Conservation (phyloP, 1,140 invertebrate genomes). For the Panulirus ornatus region DNA sequence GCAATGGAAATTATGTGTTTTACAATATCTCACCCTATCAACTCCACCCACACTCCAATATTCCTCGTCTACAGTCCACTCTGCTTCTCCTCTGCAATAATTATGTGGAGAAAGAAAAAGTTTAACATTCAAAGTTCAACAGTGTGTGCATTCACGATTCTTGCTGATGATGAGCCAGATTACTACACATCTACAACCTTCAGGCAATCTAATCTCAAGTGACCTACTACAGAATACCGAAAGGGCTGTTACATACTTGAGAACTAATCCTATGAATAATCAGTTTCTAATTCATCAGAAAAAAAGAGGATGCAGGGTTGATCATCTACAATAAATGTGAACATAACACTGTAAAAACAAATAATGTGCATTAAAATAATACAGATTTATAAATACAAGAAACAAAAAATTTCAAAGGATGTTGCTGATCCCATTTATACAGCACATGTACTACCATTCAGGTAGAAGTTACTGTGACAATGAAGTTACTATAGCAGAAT, state of each 20-base stretch:
- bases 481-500: no score
- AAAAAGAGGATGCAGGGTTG: not conserved
- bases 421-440: no score
- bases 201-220: not conserved
- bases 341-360: no score
- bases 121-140: constrained; percentile 16
- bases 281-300: not conserved
- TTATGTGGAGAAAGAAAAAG: not conserved
- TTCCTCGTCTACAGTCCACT: constrained; percentile 39
- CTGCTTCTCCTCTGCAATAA: constrained; percentile 39
- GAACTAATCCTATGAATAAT: not conserved
- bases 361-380: no score
- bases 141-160: not conserved
- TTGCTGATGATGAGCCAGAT: not conserved
- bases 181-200: not conserved
- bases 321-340: not conserved
- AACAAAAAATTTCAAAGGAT: no score
- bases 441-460: no score
- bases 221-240: not conserved
- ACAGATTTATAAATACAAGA: no score
- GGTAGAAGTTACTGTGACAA: no score
- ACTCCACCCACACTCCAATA: not conserved
- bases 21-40: not conserved
- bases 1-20: constrained; percentile 25
- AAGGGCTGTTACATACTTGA: not conserved